Base-by-base conservation (phyloP, 2,797 vertebrate species). In the Sebastolobus alascanus region DNA sequence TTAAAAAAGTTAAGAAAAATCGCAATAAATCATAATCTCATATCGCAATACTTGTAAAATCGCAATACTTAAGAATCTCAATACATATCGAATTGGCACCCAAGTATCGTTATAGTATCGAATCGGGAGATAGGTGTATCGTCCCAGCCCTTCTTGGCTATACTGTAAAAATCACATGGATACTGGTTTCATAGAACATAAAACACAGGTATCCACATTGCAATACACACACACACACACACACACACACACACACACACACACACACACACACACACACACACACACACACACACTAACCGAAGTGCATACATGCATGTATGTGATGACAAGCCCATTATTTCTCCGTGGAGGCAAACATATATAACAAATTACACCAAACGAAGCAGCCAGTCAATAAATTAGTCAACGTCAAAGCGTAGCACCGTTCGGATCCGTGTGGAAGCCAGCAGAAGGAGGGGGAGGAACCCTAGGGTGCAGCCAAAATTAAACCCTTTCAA, bases 401-500 rank as follows among this genome's bases (percentile, higher is more conserved):
- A 89, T 87, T 71, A 83, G 71, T 81, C 78, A 86, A 71, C 4
- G 66, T 84, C 79, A 81, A 79, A 67, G 70, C 4, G 18, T 31
- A 65, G 85, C 75, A 80, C 73, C 54, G 73, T 73, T 82, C 25
- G 60, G 77, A 85, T 88, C 73, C 40, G 38, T 65, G 80, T 83
- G 79, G 79, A 90, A 80, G 74, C 69, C 81, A 85, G 69, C 72
- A 80, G 72, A 74, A 70, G 29, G 27, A 25, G 43, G 59, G 60
- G 61, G 68, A 27, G 80, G 68, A 63, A 79, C 70, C 61, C 68
- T 63, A 55, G 72, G 64, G 69, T 73, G 65, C 74, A 79, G 75
- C 83, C 89, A 77, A 86, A 90, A 87, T 73, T 43, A 73, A 89
- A 85, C 69, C 75, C 68, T 87, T 87, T 91, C 64, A 89, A 84